Evolutionary conservation across 2,113 vertebrate species (phyloP).

Genomic region (Anser cygnoides): DNA sequence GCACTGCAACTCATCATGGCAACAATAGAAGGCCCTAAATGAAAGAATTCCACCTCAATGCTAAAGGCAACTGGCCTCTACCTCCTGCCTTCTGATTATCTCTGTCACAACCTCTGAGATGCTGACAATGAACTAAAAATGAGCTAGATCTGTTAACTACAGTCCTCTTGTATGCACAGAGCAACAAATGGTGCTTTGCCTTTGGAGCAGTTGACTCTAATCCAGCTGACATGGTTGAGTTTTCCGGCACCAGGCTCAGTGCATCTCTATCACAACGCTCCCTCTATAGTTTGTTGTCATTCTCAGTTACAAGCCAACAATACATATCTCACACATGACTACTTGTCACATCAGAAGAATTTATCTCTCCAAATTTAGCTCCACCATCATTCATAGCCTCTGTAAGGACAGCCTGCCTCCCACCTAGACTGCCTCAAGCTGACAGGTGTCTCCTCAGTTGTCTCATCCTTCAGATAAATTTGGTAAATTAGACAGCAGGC

Average conservation of each 20-base stretch:
- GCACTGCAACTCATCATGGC: not conserved
- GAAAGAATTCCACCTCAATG: not conserved
- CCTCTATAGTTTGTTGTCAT: not conserved
- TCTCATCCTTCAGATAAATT: slow-evolving; percentile 10
- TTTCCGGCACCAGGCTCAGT: not conserved
- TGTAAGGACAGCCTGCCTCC: not conserved
- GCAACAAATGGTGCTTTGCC: not conserved
- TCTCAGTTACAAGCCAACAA: not conserved
- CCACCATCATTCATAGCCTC: not conserved
- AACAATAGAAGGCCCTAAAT: not conserved
- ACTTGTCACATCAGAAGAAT: slow-evolving; percentile 18
- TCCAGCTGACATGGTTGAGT: not conserved
- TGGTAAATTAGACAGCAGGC: not conserved
- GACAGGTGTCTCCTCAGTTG: not conserved
- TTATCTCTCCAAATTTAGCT: not conserved
- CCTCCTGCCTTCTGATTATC: not conserved
- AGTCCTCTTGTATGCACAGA: not conserved
- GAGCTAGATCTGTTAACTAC: not conserved
- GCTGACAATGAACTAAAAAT: not conserved
- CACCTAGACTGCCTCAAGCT: slow-evolving; percentile 11
- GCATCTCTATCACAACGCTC: not conserved
- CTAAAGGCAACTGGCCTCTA: not conserved
- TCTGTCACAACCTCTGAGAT: not conserved
- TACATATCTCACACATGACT: not conserved
- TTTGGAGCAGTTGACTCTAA: not conserved